Conservation (phyloP, 2,888 invertebrate genomes). For the Idaea aversata region DNA sequence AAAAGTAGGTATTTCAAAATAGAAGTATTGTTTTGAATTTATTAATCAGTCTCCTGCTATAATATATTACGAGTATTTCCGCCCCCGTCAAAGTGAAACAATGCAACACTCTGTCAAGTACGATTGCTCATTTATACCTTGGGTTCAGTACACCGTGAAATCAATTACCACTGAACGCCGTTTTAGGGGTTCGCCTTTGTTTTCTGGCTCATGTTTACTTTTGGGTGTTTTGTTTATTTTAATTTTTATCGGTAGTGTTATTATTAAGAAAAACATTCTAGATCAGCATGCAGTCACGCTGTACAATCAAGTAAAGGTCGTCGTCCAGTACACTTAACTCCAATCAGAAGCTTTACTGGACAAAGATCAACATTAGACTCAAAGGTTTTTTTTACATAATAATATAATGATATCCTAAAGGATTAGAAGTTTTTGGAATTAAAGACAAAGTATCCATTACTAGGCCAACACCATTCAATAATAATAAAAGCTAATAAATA, state of each 20-base stretch:
- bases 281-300: no score
- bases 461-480: conserved; percentile 3
- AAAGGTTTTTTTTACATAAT: no score
- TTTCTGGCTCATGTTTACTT: conserved; percentile 26
- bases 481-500: conserved; percentile 2
- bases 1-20: no score
- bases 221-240: conserved; percentile 28
- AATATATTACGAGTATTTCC: background rate
- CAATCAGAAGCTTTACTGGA: no score
- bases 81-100: conserved; percentile 9
- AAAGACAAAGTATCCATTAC: no score
- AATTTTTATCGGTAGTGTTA: conserved; percentile 26
- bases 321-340: no score
- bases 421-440: no score
- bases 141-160: conserved; percentile 28
- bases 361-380: no score
- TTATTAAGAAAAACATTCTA: no score
- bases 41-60: background rate
- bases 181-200: conserved; percentile 25
- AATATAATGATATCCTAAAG: no score
- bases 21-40: background rate
- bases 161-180: conserved; percentile 26
- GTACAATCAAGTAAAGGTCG: no score
- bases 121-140: conserved; percentile 12
- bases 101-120: conserved; percentile 4